These are phyloP conservation scores for Silurus lanzhouensis DNA, from an alignment of 2,797 vertebrate species.

Conservation along the genomic window DNA sequence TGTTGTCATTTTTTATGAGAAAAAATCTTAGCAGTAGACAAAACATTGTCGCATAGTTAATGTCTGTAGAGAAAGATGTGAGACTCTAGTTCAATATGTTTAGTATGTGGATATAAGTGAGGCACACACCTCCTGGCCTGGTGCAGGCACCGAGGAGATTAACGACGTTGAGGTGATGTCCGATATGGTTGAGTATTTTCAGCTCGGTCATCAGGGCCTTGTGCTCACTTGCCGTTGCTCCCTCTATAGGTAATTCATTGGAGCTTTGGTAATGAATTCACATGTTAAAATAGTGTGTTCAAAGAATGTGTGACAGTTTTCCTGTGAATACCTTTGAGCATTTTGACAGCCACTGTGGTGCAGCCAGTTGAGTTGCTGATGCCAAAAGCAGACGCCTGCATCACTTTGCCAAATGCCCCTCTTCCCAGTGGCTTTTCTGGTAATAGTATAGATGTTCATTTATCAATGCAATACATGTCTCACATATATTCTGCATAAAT, in stretches of 20 bases:
- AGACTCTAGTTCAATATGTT: too few species aligned
- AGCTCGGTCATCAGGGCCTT: constrained; percentile 95
- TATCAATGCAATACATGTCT: neutral
- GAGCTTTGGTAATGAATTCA: neutral
- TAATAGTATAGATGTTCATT: neutral
- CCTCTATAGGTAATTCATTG: constrained; percentile 77
- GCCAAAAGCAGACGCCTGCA: constrained; percentile 90
- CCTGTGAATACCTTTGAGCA: constrained; percentile 88
- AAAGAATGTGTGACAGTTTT: neutral
- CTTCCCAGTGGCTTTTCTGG: constrained; percentile 85
- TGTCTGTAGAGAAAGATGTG: too few species aligned
- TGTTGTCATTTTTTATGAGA: neutral
- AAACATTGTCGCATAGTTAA: too few species aligned
- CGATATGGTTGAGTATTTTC: constrained; percentile 93
- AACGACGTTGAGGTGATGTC: constrained; percentile 93
- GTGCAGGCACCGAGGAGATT: constrained; percentile 94
- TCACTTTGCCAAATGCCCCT: constrained; percentile 92
- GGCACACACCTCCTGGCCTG: constrained; percentile 83
- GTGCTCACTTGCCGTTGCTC: constrained; percentile 89
- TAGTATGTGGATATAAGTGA: neutral
- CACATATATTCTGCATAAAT: neutral
- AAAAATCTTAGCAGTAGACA: too few species aligned
- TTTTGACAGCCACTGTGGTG: constrained; percentile 92
- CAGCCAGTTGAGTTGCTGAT: constrained; percentile 83
- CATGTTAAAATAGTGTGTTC: neutral